A percentile compares a stretch with the other conserved stretches of the same genome.
phyloP scores from a whole-genome alignment of 2,888 invertebrate species.

The Ceriagrion tenellum region DNA sequence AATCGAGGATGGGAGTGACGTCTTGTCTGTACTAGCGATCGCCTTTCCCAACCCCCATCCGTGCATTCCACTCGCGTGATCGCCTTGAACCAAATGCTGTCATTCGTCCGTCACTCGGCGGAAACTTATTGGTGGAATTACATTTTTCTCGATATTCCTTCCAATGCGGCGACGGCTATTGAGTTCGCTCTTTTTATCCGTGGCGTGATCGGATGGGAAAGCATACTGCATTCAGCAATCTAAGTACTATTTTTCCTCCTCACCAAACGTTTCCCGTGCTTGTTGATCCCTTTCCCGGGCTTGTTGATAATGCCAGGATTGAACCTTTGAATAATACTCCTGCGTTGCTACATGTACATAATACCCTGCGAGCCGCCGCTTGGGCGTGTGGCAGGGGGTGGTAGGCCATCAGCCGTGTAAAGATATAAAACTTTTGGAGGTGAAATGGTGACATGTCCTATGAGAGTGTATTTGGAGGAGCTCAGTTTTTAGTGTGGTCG shows the following conservation, averaged over 20 bases:
- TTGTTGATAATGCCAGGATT: no score
- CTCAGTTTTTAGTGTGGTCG: no score
- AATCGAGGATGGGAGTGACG: neutral
- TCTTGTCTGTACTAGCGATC: neutral
- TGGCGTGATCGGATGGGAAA: neutral
- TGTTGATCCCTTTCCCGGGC: no score
- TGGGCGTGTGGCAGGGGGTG: no score
- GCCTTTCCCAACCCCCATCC: neutral
- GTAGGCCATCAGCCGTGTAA: no score
- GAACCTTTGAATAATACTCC: no score
- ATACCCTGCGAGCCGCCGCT: no score
- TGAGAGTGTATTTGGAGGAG: no score
- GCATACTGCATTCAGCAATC: neutral
- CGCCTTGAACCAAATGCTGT: conserved; percentile 1
- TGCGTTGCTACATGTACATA: no score
- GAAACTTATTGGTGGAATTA: neutral
- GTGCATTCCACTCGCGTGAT: conserved; percentile 5
- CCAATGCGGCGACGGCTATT: neutral
- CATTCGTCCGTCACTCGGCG: neutral
- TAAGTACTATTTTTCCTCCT: neutral
- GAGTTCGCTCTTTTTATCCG: neutral
- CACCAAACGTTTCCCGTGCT: no score
- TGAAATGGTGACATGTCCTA: no score
- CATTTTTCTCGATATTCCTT: neutral
- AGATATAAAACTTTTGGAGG: no score